A percentile compares a stretch with the other conserved stretches of the same genome.
Conservation (phyloP, 2,113 vertebrate genomes). For the Brachirus orientalis region DNA sequence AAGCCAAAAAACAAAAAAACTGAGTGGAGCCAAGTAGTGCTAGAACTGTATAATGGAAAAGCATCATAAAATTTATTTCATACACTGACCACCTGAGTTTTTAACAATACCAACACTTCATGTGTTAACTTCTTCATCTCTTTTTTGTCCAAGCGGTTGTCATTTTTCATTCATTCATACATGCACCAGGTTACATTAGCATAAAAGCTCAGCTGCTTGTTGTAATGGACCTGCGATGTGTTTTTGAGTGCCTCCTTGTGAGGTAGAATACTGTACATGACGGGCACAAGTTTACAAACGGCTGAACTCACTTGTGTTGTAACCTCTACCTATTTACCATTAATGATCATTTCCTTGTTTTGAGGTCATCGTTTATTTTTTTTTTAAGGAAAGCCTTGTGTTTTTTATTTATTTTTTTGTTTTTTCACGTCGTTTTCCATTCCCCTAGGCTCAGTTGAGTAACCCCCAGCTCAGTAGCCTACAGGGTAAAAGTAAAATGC, state of each 20-base stretch:
- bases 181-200: slow-evolving; percentile 64
- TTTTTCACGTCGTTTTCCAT: slow-evolving; percentile 82
- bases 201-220: slow-evolving; percentile 63
- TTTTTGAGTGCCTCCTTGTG: too few species aligned
- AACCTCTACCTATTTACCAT: slow-evolving; percentile 69
- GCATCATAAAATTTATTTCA: too few species aligned
- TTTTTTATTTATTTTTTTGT: slow-evolving; percentile 59
- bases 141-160: slow-evolving; percentile 35
- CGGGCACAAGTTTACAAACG: slow-evolving; percentile 20
- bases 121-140: slow-evolving; percentile 46
- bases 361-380: slow-evolving; percentile 67
- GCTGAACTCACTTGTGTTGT: slow-evolving; percentile 61
- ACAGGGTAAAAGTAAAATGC: slow-evolving; percentile 99
- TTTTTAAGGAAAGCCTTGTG: slow-evolving; percentile 48
- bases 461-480: slow-evolving; percentile 99
- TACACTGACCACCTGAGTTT: slow-evolving; percentile 1
- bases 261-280: slow-evolving; percentile 42
- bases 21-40: too few species aligned
- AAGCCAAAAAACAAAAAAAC: too few species aligned
- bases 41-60: too few species aligned
- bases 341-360: slow-evolving; percentile 76
- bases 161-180: slow-evolving; percentile 41
- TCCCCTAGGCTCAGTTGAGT: slow-evolving; percentile 99
- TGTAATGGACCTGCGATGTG: slow-evolving; percentile 66
- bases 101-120: slow-evolving; percentile 25